A percentile compares a stretch with the other conserved stretches of the same genome.
These are phyloP conservation scores for Kryptolebias ocellatus DNA, from an alignment of 2,797 vertebrate genomes.

Conservation along the genomic window DNA sequence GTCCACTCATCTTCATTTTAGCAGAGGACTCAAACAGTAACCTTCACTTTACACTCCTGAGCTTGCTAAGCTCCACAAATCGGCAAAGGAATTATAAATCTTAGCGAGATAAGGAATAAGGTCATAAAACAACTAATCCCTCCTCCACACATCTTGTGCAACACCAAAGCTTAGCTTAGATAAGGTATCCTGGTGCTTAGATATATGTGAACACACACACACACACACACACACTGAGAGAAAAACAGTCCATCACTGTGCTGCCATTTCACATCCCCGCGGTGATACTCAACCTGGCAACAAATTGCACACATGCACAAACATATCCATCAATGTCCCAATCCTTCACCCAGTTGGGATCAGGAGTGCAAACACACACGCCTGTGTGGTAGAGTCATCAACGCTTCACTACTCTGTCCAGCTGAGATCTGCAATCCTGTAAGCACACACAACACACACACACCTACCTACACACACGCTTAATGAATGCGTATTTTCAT, in stretches of 20 bases:
- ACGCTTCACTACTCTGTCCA: conserved; percentile 47
- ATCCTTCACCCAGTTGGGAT: conserved; percentile 55
- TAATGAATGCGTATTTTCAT: conserved; percentile 30
- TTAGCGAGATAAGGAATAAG: conserved; percentile 54
- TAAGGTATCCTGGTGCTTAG: conserved; percentile 41
- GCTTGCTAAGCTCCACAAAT: conserved; percentile 46
- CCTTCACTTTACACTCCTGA: conserved; percentile 4
- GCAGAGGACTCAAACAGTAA: conserved; percentile 12
- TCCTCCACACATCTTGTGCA: conserved; percentile 39
- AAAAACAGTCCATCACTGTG: conserved; percentile 45
- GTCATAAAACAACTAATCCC: conserved; percentile 59
- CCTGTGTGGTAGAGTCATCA: conserved; percentile 49
- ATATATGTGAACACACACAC: conserved; percentile 24
- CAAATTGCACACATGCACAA: conserved; percentile 56
- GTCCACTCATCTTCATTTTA: conserved; percentile 16
- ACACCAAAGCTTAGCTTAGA: conserved; percentile 48
- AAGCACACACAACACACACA: conserved; percentile 14
- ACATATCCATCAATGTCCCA: conserved; percentile 68
- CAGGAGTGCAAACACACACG: conserved; percentile 58
- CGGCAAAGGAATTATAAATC: conserved; percentile 60
- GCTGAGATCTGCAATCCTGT: conserved; percentile 53
- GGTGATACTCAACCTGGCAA: conserved; percentile 59
- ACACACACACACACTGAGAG: conserved; percentile 12
- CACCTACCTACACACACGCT: conserved; percentile 16
- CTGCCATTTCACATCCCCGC: conserved; percentile 49